Evolutionary conservation across 2,113 vertebrate species (phyloP).

Genomic region (Elaphurus davidianus): DNA sequence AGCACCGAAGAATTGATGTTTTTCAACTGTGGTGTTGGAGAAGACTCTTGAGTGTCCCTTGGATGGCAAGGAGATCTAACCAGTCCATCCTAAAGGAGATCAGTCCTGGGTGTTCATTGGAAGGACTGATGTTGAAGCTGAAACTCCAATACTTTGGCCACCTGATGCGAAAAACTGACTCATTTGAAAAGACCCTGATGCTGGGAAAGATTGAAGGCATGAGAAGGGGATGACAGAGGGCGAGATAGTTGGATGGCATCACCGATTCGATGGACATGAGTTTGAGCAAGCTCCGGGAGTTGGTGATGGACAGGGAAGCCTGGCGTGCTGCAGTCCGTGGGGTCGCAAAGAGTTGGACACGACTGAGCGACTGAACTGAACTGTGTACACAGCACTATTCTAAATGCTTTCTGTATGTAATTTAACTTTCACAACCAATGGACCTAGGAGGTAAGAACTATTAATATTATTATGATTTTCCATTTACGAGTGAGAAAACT

Average conservation of each 20-base stretch:
- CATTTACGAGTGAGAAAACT: background rate
- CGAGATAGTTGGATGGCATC: background rate
- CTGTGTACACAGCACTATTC: background rate
- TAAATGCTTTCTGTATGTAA: background rate
- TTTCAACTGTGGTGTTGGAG: too few relatives aligned
- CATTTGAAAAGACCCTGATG: background rate
- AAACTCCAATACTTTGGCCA: too few relatives aligned
- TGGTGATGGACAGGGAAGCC: background rate
- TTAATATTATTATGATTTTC: background rate
- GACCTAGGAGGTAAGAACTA: background rate
- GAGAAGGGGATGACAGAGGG: background rate
- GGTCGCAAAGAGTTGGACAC: rapidly evolving
- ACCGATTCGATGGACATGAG: rapidly evolving
- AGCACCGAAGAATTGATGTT: too few relatives aligned
- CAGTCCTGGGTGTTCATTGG: too few relatives aligned
- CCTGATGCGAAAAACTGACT: too few relatives aligned
- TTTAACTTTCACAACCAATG: background rate
- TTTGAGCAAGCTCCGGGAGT: background rate
- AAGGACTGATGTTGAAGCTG: too few relatives aligned
- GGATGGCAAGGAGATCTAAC: too few relatives aligned
- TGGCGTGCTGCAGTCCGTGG: rapidly evolving
- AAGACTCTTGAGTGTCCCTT: too few relatives aligned
- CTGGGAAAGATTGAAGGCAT: rapidly evolving
- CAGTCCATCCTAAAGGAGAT: too few relatives aligned
- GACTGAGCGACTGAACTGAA: background rate